Base-by-base conservation (phyloP, 2,888 invertebrate species). In the Scaptomyza polygonia region DNA sequence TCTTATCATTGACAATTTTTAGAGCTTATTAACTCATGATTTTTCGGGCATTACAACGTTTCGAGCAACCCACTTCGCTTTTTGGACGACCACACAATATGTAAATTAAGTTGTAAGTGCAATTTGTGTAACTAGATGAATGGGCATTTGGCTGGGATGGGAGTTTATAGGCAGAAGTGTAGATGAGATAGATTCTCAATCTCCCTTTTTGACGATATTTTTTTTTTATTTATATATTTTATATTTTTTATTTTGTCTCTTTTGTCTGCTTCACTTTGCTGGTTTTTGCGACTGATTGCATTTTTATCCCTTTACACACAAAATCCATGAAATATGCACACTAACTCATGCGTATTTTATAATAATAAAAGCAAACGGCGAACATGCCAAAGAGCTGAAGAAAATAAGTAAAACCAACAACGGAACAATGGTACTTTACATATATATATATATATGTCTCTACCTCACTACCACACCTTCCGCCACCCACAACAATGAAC, bases 271-370 rank as follows among this genome's bases (percentile, higher is more conserved):
- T 80, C 80, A 82, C 83, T 83, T 85, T 83, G 83, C 86, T 83
- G 86, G 80, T 80, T 86, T 86, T 86, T 76, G 83, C 84, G 79
- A 86, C 86, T 84, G 84, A 84, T 84, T 84, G 83, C 86, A 84
- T 86, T 84, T 84, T 86, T 83, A 83, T 83, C 86, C 84, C 80
- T 80, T 83, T 77, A 83, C 79, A 85, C 80, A 84, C 86, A 79
- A 84, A 84, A 86, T 80, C 83, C 86, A 79, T 84, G 83, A 83
- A 84, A 83, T 84, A 84, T 84, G 84, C 84, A 84, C 84, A 84
- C 84, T 84, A 86, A 84, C 84, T 84, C 86, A 84, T 84, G 84
- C 84, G 86, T 84, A 84, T 84, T 84, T 86, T 84, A 83, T 86
- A 84, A 80, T 83, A 83, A 83, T 83, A 83, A 83, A 83, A 83